A percentile compares a stretch with the other conserved stretches of the same genome.
Conservation (phyloP, 1,140 invertebrate species). For the Trichonephila clavipes region DNA sequence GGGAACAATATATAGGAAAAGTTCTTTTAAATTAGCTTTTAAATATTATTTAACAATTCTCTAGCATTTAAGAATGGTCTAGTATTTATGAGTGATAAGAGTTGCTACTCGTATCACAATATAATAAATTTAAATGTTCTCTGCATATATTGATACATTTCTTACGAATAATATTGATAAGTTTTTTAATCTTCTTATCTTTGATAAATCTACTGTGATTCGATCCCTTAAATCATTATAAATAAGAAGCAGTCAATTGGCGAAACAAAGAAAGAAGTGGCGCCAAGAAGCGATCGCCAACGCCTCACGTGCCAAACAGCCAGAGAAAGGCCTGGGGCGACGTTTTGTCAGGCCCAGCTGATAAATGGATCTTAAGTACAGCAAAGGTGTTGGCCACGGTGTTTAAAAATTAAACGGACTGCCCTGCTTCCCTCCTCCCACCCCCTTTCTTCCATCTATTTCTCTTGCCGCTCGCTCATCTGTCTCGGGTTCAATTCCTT, state of each 20-base stretch:
- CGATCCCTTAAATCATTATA: too few species aligned
- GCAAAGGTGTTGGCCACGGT: slow-evolving; percentile 72
- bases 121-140: too few species aligned
- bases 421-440: not conserved
- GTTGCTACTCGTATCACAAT: too few species aligned
- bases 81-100: too few species aligned
- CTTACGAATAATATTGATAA: too few species aligned
- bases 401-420: slow-evolving; percentile 76
- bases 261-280: not conserved
- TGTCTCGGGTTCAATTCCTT: not conserved
- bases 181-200: too few species aligned
- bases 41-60: too few species aligned
- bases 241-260: not conserved
- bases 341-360: slow-evolving; percentile 70
- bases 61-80: too few species aligned
- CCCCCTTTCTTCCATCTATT: not conserved
- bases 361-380: slow-evolving; percentile 68
- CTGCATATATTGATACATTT: too few species aligned
- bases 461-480: not conserved
- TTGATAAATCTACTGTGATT: too few species aligned
- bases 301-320: slow-evolving; percentile 58
- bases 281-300: slow-evolving; percentile 3
- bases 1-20: too few species aligned
- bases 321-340: slow-evolving; percentile 20
- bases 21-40: too few species aligned